Evolutionary conservation across 2,113 vertebrate genomes (phyloP).

Genomic region (Corynorhinus townsendii): DNA sequence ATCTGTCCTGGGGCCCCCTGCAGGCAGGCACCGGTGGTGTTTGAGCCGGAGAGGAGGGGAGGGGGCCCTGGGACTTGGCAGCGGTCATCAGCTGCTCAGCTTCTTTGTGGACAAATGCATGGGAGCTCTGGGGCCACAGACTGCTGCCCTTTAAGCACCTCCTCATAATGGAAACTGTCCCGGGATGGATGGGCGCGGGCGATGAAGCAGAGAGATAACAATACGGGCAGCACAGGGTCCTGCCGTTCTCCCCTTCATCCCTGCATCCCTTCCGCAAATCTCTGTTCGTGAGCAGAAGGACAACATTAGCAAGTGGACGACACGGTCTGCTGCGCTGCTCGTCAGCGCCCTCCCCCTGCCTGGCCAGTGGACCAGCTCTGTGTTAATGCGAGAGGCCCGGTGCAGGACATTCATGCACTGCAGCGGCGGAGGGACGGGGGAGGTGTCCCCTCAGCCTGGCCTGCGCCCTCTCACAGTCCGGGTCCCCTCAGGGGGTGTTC

Average conservation of each 20-base stretch:
- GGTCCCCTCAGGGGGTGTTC: too few species aligned
- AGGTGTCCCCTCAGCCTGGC: too few species aligned
- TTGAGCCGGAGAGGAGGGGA: neutral
- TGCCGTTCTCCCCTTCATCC: neutral
- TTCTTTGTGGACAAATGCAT: neutral
- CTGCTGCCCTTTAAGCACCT: neutral
- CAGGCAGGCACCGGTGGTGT: neutral
- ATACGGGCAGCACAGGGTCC: neutral
- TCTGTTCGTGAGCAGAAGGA: neutral
- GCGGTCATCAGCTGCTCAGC: neutral
- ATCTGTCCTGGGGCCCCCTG: neutral
- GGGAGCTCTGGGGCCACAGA: neutral
- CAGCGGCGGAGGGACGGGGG: too few species aligned
- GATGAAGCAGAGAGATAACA: neutral
- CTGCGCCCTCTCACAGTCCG: too few species aligned
- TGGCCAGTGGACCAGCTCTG: neutral
- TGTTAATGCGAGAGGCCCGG: neutral
- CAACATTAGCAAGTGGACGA: neutral
- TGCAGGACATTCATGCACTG: too few species aligned
- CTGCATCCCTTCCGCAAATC: neutral
- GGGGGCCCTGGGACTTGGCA: too few species aligned
- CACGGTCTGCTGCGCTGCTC: neutral
- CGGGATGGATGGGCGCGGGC: too few species aligned
- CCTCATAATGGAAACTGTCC: neutral
- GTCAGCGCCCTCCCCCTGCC: accelerated